Base-by-base conservation (phyloP, 2,888 invertebrate species). In the Andricus quercusramuli region DNA sequence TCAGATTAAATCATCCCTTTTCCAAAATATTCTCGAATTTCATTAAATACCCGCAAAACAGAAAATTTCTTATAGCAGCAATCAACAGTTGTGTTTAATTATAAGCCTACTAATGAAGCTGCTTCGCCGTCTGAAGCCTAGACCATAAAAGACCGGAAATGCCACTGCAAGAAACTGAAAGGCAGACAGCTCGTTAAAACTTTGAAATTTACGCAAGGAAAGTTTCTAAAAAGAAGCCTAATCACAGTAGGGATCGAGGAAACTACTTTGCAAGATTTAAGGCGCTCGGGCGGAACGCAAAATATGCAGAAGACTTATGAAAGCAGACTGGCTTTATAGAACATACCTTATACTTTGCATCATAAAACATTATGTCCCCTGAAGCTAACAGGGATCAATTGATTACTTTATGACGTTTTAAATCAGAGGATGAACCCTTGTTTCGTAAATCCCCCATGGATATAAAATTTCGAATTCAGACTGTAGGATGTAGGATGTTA, bases 241-340 rank as follows among this genome's bases (percentile, higher is more conserved):
- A 74, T 74, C 74, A 56, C 68, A 13, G 44, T 32, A 51, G 51
- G 51, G 25, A 51, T 15, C 29, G 47, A 44, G 70, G 51, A 70
- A 51, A 51, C 51, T 70, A 70, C 29, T 56, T 74, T 74, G 29
- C 56, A 74, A 51, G 56, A 74, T 74, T 74, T 56, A 74, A 74
- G 51, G 29, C 70, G 70, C 74, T 56, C 74, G n/a, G 51, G 74
- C 5, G 74, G 32, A 74, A 56, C 29, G 74, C 56, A 74, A 74
- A 74, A 74, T 74, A 70, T 70, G 70, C 51, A 74, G 74, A 74
- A 74, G 74, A 74, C 74, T 74, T 74, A 74, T 74, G 32, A 74
- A 74, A 56, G 74, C 74, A 74, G 74, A 56, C 74, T 32, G 13
- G 25, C 70, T 29, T 56, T 70, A 70, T 56, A 51, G 25, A 70